These are phyloP conservation scores for Tortricodes alternella DNA, from an alignment of 2,888 invertebrate species.

Conservation along the genomic window DNA sequence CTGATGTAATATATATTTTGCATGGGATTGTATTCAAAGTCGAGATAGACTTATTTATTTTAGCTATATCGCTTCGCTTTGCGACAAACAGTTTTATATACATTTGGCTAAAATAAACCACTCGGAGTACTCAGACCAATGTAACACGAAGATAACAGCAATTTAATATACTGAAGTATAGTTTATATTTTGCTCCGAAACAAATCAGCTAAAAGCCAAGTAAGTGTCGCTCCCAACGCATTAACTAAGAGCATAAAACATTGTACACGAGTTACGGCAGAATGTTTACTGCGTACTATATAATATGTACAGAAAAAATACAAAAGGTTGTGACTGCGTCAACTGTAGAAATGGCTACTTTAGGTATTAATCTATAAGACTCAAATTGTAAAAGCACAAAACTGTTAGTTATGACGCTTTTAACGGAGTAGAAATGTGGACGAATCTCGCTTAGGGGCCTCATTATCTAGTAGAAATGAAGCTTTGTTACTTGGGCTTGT, in stretches of 20 bases:
- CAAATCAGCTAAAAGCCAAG: constrained; percentile 37
- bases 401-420: neutral
- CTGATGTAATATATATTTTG: no score
- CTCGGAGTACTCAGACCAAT: neutral
- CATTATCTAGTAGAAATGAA: neutral
- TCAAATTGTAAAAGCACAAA: neutral
- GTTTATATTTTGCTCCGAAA: constrained; percentile 27
- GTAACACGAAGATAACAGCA: neutral
- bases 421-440: neutral
- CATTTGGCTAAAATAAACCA: no score
- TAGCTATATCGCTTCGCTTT: no score
- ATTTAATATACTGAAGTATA: neutral
- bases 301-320: neutral
- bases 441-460: neutral
- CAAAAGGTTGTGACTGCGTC: no score
- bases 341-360: neutral
- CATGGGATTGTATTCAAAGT: no score
- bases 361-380: neutral
- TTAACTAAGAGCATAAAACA: constrained; percentile 7
- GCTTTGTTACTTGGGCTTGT: neutral
- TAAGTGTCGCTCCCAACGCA: constrained; percentile 26
- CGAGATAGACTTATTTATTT: no score
- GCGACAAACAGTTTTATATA: no score
- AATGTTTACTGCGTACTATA: neutral
- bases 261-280: constrained; percentile 1